Percentiles rank a stretch among this genome's conserved stretches.
Evolutionary conservation across 2,888 invertebrate species (phyloP).

Genomic region (Oxytorus armatus): DNA sequence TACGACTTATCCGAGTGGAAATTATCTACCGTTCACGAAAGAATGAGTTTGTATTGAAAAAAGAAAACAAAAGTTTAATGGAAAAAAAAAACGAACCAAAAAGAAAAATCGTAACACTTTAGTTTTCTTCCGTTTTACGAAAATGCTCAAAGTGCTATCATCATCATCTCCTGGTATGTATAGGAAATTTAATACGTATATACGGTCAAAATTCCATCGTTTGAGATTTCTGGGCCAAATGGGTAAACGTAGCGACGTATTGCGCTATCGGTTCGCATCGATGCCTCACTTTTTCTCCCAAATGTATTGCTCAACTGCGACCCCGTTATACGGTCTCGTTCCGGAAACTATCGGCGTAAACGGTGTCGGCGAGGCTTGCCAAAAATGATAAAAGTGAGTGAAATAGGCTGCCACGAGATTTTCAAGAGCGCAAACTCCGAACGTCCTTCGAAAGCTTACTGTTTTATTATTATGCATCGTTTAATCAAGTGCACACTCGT

Average conservation of each 20-base stretch:
- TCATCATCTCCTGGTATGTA: too few species aligned
- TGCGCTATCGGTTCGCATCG: constrained; percentile 49
- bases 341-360: too few species aligned
- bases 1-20: too few species aligned
- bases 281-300: constrained; percentile 23
- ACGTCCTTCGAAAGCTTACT: constrained; percentile 6
- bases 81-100: too few species aligned
- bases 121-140: too few species aligned
- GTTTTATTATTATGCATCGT: background rate
- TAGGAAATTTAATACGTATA: background rate
- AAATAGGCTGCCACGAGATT: constrained; percentile 9
- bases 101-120: too few species aligned
- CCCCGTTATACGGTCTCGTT: too few species aligned
- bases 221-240: constrained; percentile 66
- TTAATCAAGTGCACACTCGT: too few species aligned
- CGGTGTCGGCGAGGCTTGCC: constrained; percentile 22
- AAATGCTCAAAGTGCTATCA: background rate
- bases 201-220: constrained; percentile 4
- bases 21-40: too few species aligned
- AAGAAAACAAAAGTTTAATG: too few species aligned
- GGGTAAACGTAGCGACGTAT: constrained; percentile 46
- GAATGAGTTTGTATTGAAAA: too few species aligned
- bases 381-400: constrained; percentile 40
- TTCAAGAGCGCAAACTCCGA: background rate
- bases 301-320: constrained; percentile 19